These are phyloP conservation scores for Ibidorhyncha struthersii DNA, from an alignment of 2,113 vertebrate species.

Conservation along the genomic window DNA sequence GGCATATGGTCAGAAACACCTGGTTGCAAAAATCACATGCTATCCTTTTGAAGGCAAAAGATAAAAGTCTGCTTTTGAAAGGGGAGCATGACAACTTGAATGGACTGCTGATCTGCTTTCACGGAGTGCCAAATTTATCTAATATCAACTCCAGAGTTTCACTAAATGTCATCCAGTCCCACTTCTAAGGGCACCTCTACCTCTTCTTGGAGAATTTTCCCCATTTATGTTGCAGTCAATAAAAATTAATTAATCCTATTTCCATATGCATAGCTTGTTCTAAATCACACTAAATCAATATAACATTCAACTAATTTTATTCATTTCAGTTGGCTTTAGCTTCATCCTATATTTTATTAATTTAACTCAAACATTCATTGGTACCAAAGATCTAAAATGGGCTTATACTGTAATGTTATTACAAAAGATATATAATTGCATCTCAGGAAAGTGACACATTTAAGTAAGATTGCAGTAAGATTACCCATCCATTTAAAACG, in stretches of 20 bases:
- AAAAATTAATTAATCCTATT: background rate
- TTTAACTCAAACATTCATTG: background rate
- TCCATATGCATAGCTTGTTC: background rate
- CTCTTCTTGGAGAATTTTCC: background rate
- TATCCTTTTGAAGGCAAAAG: slow-evolving; percentile 34
- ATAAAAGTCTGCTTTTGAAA: slow-evolving; percentile 46
- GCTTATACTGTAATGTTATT: background rate
- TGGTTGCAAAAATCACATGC: slow-evolving; percentile 30
- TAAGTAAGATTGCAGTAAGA: background rate
- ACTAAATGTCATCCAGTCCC: slow-evolving; percentile 21
- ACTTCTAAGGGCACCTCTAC: slow-evolving; percentile 24
- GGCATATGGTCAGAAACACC: slow-evolving; percentile 50
- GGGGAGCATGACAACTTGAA: background rate
- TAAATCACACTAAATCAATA: background rate
- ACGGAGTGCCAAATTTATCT: slow-evolving; percentile 17
- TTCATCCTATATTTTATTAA: background rate
- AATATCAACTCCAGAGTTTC: slow-evolving; percentile 1
- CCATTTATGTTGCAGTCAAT: background rate
- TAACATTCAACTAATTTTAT: background rate
- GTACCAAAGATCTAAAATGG: background rate
- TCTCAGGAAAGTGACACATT: background rate
- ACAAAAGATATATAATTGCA: rapidly evolving
- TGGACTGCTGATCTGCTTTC: slow-evolving; percentile 57
- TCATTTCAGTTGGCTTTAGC: background rate
- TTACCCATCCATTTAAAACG: background rate